Base-by-base conservation (phyloP, 1,140 invertebrate genomes). In the Zaprionus tsacasi region DNA sequence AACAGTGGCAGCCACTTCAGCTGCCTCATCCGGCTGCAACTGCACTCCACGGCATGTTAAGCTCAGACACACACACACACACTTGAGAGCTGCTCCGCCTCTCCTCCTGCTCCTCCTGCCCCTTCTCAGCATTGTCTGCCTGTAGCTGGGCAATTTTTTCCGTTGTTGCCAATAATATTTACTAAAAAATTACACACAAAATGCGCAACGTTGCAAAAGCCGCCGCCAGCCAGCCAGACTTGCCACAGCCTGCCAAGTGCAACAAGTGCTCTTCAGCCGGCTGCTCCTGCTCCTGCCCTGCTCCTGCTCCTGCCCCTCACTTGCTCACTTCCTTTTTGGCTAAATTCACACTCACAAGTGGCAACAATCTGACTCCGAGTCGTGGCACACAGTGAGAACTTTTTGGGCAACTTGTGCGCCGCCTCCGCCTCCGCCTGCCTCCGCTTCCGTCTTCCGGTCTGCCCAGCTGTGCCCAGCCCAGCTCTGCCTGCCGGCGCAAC, bases 1-100 rank as follows among this genome's bases (percentile, higher is more conserved):
- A 83, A 85, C 81, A 78, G 78, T 69, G 79, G 70, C 85, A 83
- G 79, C 82, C 79, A 86, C 82, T 86, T 79, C 82, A 87, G 73
- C 61, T 58, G 40, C 70, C 79, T 48, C 45, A 60, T 61, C 50
- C 58, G 25, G 17, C 73, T 21, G n/a, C 45, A 50, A 50, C 45
- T 17, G 21, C 71, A 63, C 40, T 63, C 59, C 65, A 52, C 50
- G 60, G 66, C 38, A 85, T 68, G 82, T 79, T 86, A 87, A 82
- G 83, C 76, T 72, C 82, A 87, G 83, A 21, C 21, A 21, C 21
- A 21, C 21, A 21, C 21, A 83, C 82, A 87, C 72, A 76, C 77
- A 88, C 82, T 83, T 68, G 76, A 88, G 67, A 30, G 48, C 77
- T 52, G 52, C 63, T 36, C 21, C 25, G 7, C 1, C 43, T 6